Evolutionary conservation across 2,888 invertebrate genomes (phyloP).

Genomic region (Eristalis tenax): DNA sequence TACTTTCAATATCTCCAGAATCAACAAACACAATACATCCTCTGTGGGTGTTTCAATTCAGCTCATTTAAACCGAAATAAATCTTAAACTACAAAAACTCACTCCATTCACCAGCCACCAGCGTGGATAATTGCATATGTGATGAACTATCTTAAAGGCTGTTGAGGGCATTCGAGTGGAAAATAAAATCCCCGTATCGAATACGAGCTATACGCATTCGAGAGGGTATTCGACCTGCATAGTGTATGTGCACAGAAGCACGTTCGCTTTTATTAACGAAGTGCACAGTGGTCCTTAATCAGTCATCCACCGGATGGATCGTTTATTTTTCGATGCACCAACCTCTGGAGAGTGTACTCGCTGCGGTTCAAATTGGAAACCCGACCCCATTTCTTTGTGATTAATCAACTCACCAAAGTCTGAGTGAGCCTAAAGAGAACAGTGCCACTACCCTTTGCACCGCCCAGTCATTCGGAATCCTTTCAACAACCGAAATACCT

Average conservation of each 20-base stretch:
- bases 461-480: background rate
- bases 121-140: background rate
- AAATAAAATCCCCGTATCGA: background rate
- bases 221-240: background rate
- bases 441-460: background rate
- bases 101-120: background rate
- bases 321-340: background rate
- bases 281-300: background rate
- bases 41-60: no score
- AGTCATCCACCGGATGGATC: background rate
- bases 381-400: slow-evolving; percentile 22
- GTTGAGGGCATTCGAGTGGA: background rate
- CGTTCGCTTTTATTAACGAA: background rate
- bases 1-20: no score
- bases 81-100: background rate
- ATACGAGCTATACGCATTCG: background rate
- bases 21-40: no score
- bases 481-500: slow-evolving; percentile 45
- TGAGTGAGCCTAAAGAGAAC: background rate
- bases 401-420: slow-evolving; percentile 22
- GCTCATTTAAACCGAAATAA: no score
- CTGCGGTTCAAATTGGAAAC: slow-evolving; percentile 2
- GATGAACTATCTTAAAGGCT: background rate
- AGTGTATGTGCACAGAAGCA: background rate
- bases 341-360: background rate